Evolutionary conservation across 1,140 invertebrate genomes (phyloP), one percentile per base, ranked within the genome.

Genomic region (Eufriesea mexicana): DNA sequence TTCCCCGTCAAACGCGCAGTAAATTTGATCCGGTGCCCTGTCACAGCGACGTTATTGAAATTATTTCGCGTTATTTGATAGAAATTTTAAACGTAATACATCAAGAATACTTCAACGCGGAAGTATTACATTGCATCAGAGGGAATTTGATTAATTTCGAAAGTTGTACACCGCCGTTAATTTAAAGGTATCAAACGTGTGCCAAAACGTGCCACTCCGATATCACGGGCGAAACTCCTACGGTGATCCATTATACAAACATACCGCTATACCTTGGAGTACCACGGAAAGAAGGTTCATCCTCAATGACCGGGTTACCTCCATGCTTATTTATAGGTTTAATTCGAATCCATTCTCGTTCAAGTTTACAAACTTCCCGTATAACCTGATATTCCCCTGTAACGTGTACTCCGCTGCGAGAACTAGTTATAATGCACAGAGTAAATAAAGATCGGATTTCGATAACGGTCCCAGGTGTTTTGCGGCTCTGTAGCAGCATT

Each of bases 391-490:
- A 55, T 62, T 55, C 18, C 25, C n/a, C 23, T 12, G 42, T 20
- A 47, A 55, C 42, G 23, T 45, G 23, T 49, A 81, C 49, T 75
- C 72, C 1, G 18, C 25, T 75, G 61, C 1, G 18, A 25, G 4
- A 81, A 66, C 61, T 81, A 51, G 49, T 45, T 57, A 51, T 57
- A 75, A 81, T 66, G n/a, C 61, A 57, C 18, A 66, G 35, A 66
- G 61, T 75, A 81, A 81, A 75, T 55, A 81, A 75, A 81, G 79
- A 81, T 67, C 72, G 61, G 61, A 81, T 75, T 81, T 66, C 72
- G 61, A 81, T 81, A 81, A 75, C 64, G 61, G 79, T 35, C 20
- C 42, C 79, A 67, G 79, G 51, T 66, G 42, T 57, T 49, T 75
- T 47, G 72, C 51, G 71, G 71, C 20, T 49, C 28, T 1, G 79